These are phyloP conservation scores for Malthinus seriepunctatus DNA, from an alignment of 2,888 invertebrate species.

Conservation along the genomic window DNA sequence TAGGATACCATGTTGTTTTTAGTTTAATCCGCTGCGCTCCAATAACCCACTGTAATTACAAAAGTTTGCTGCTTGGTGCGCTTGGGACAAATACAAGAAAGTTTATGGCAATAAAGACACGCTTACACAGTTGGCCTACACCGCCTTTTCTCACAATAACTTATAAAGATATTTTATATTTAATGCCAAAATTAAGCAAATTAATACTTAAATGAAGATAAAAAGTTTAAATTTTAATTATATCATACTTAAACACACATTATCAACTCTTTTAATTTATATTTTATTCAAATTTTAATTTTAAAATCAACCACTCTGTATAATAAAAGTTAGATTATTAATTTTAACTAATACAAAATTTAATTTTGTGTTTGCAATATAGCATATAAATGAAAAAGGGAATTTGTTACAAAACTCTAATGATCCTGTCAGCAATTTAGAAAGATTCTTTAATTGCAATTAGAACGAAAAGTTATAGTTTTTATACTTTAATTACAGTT, in stretches of 20 bases:
- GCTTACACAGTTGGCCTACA: conserved; percentile 15
- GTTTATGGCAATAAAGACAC: conserved; percentile 22
- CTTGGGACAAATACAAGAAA: conserved; percentile 25
- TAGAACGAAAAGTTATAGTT: no score
- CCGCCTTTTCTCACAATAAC: conserved; percentile 8
- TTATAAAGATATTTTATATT: conserved; percentile 1
- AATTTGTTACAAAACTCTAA: no score
- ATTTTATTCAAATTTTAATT: no score
- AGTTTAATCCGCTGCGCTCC: conserved; percentile 28
- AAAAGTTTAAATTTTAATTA: background rate
- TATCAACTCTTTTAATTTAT: background rate
- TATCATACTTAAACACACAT: background rate
- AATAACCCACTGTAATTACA: conserved; percentile 35
- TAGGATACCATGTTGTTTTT: conserved; percentile 20
- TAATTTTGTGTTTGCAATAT: no score
- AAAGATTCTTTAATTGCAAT: no score
- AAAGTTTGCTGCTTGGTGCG: conserved; percentile 33
- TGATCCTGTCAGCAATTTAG: no score
- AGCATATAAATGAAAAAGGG: no score
- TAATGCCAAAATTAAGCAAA: conserved; percentile 1
- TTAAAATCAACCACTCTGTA: no score
- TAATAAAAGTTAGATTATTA: no score
- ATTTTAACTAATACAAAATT: no score
- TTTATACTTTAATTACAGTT: no score
- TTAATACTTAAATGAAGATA: background rate